Percentiles rank a stretch among this genome's conserved stretches.
These are phyloP conservation scores for Gari tellinella DNA, from an alignment of 2,888 invertebrate species.

Conservation along the genomic window DNA sequence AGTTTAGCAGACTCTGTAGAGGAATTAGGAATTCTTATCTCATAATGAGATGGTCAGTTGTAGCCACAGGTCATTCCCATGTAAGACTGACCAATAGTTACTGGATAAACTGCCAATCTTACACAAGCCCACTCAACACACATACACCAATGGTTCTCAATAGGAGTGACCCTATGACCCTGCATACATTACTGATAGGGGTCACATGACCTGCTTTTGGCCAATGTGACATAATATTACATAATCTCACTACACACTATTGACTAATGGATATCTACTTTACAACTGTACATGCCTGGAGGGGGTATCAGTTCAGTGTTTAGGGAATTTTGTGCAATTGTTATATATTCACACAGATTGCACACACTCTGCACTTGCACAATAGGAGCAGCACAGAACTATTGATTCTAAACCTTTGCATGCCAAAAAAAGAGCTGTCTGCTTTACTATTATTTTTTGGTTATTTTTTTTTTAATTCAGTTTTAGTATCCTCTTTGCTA, in stretches of 20 bases:
- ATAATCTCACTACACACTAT: conserved; percentile 58
- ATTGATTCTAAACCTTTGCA: too few species aligned
- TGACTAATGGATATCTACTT: conserved; percentile 53
- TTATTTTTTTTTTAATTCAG: too few species aligned
- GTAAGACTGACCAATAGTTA: conserved; percentile 66
- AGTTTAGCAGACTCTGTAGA: conserved; percentile 14
- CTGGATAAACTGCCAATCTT: conserved; percentile 67
- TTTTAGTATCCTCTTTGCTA: too few species aligned
- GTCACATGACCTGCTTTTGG: conserved; percentile 60
- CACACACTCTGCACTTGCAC: too few species aligned
- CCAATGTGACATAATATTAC: conserved; percentile 62
- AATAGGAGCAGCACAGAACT: too few species aligned
- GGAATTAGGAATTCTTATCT: conserved; percentile 42
- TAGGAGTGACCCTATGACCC: conserved; percentile 62
- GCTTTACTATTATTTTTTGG: too few species aligned
- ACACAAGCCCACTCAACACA: conserved; percentile 65
- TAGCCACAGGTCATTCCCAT: conserved; percentile 57
- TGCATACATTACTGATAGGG: conserved; percentile 56
- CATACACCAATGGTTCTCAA: conserved; percentile 61
- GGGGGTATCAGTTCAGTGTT: too few species aligned
- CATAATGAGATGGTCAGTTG: conserved; percentile 42
- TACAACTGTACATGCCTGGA: conserved; percentile 12
- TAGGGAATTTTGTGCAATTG: too few species aligned
- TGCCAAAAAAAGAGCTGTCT: too few species aligned
- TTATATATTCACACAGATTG: too few species aligned